Percentiles rank a stretch among this genome's conserved stretches.
These are phyloP conservation scores for Neosilurus mollespiculum DNA, from an alignment of 2,797 vertebrate genomes.

Conservation along the genomic window DNA sequence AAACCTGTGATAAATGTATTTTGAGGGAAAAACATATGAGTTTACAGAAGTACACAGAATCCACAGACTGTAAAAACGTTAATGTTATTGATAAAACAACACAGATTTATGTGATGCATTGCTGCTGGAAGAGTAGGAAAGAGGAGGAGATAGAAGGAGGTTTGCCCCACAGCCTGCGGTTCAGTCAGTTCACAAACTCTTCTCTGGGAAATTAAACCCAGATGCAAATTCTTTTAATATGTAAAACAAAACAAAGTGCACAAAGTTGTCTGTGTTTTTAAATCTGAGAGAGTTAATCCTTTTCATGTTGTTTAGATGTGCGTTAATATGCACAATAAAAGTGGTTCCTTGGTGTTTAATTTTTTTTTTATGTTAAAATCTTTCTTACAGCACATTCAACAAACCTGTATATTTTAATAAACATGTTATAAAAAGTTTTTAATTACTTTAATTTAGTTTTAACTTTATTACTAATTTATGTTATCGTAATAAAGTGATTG, in stretches of 20 bases:
- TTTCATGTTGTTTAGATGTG: no score
- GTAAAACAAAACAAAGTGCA: not conserved
- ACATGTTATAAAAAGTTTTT: not conserved
- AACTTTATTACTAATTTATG: not conserved
- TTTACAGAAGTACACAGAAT: constrained; percentile 52
- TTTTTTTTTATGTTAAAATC: not conserved
- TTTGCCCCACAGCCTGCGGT: not conserved
- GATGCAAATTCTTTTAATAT: not conserved
- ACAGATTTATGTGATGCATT: constrained; percentile 42
- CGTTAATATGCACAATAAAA: not conserved
- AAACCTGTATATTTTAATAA: not conserved
- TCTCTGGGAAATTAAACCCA: not conserved
- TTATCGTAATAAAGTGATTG: not conserved
- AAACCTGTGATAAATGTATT: constrained; percentile 57
- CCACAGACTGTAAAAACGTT: constrained; percentile 49
- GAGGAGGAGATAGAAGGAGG: constrained; percentile 21
- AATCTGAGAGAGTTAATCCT: not conserved
- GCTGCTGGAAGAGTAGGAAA: constrained; percentile 45
- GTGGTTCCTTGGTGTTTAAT: not conserved
- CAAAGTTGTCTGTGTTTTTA: not conserved
- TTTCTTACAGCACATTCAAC: not conserved
- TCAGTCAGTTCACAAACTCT: not conserved
- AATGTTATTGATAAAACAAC: constrained; percentile 52
- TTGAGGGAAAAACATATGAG: constrained; percentile 25
- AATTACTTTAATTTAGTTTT: not conserved